These are phyloP conservation scores for Caenorhabditis wallacei DNA, from an alignment of 2,888 invertebrate genomes.

Conservation along the genomic window DNA sequence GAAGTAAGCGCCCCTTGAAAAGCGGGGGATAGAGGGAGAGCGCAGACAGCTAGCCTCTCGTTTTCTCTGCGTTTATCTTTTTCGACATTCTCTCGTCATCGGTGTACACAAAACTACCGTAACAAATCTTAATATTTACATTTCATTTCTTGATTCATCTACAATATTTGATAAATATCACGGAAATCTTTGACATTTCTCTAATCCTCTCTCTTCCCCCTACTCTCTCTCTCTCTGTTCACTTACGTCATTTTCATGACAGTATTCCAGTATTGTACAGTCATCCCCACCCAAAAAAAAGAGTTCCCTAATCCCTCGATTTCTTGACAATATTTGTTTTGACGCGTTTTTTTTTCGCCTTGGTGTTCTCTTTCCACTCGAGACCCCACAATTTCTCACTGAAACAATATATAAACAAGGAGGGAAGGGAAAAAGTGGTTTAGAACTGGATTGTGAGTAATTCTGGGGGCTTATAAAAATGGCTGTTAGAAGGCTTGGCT, in stretches of 20 bases:
- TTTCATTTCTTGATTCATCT: too few relatives aligned
- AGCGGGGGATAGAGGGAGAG: too few relatives aligned
- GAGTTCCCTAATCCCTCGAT: background rate
- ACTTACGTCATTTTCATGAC: conserved; percentile 16
- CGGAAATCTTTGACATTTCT: background rate
- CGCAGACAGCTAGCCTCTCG: too few relatives aligned
- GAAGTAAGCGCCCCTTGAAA: too few relatives aligned
- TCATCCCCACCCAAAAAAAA: background rate
- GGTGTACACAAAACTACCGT: background rate
- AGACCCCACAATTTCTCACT: background rate
- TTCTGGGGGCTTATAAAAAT: background rate
- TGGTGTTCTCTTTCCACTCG: conserved; percentile 21
- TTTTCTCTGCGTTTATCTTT: background rate
- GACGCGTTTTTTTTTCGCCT: conserved; percentile 20
- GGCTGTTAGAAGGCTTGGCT: too few relatives aligned
- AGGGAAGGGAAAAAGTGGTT: too few relatives aligned
- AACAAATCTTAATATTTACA: background rate
- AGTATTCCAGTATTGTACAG: conserved; percentile 17
- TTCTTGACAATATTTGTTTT: conserved; percentile 27
- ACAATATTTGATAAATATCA: too few relatives aligned
- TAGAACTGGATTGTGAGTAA: conserved; percentile 1
- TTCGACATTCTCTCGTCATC: background rate
- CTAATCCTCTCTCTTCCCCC: background rate
- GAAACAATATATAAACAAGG: conserved; percentile 3
- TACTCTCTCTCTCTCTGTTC: background rate